Evolutionary conservation across 2,113 vertebrate species (phyloP).

Genomic region (Nasalis larvatus): DNA sequence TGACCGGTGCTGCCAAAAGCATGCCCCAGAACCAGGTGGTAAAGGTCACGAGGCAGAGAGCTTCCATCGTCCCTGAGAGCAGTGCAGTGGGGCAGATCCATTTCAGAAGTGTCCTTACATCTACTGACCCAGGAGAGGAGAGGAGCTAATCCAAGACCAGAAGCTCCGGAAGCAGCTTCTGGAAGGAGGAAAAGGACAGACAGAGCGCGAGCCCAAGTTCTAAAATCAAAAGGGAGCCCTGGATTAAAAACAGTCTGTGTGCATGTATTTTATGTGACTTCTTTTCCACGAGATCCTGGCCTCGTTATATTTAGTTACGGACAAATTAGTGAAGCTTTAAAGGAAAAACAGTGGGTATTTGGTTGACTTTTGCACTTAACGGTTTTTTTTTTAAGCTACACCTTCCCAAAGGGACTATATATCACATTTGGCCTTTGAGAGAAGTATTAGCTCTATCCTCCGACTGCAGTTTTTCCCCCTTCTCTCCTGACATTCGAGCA

Average conservation of each 20-base stretch:
- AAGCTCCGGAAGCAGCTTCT: not conserved
- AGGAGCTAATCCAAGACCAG: conserved; percentile 11
- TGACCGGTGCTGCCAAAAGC: not conserved
- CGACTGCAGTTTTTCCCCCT: not conserved
- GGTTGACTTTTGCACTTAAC: not conserved
- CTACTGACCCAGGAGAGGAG: not conserved
- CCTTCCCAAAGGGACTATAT: not conserved
- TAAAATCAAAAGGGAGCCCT: not conserved
- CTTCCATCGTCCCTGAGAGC: not conserved
- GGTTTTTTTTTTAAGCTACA: not conserved
- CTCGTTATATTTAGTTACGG: not conserved
- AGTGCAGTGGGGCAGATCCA: not conserved
- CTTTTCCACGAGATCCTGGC: not conserved
- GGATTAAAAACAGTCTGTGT: not conserved
- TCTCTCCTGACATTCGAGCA: not conserved
- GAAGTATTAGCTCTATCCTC: not conserved
- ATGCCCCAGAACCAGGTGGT: not conserved
- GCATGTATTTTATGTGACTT: not conserved
- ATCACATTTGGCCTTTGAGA: not conserved
- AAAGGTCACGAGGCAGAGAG: conserved; percentile 22
- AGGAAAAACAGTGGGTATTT: not conserved
- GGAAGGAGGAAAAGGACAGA: not conserved
- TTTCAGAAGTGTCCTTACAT: conserved; percentile 20
- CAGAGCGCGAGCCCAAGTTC: not conserved
- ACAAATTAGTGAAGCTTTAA: not conserved